Base-by-base conservation (phyloP, 37 sponge, comb jelly and placozoan genomes). In the Chondrosia reniformis region DNA sequence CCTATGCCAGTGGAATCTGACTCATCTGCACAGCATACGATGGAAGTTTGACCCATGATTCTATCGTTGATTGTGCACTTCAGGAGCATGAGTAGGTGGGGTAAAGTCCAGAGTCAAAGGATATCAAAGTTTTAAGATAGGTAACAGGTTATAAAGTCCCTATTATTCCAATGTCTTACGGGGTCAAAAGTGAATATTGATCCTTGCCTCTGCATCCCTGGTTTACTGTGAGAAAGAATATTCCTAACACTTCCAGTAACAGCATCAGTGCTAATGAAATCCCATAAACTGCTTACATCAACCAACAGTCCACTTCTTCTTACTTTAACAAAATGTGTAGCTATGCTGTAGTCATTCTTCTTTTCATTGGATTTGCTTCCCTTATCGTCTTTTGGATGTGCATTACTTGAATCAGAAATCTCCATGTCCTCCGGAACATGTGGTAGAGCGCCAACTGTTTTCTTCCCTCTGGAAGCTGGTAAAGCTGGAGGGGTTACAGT, bases 151-250 rank as follows among this genome's bases (percentile, higher is more conserved):
- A n/a, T n/a, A n/a, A n/a, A n/a, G n/a, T n/a, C n/a, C n/a, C n/a
- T n/a, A n/a, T n/a, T n/a, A n/a, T n/a, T n/a, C n/a, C n/a, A n/a
- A n/a, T n/a, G n/a, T n/a, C 79, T 21, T 17, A 93, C 93, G 78
- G 85, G 89, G 45, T 94, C 88, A 78, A 94, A 94, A 28, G 94
- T 85, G 66, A 85, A 83, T 66, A 89, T 77, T 57, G 94, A 94
- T 15, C 87, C 78, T 55, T 89, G 85, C 0, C 94, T 54, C 24
- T 92, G 85, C 66, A 92, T 69, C 33, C 85, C 82, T 17, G 92
- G 92, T 34, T 39, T 80, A 9, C 41, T 74, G 55, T 76, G 84
- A 19, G 38, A 46, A 41, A 90, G 67, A 21, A 91, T 46, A 34
- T 62, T 41, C 52, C 84, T 77, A 31, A 91, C 76, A 81, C 87